Evolutionary conservation across 2,113 vertebrate genomes (phyloP), one percentile per base, ranked within the genome.

Genomic region (Brachyhypopomus occidentalis): DNA sequence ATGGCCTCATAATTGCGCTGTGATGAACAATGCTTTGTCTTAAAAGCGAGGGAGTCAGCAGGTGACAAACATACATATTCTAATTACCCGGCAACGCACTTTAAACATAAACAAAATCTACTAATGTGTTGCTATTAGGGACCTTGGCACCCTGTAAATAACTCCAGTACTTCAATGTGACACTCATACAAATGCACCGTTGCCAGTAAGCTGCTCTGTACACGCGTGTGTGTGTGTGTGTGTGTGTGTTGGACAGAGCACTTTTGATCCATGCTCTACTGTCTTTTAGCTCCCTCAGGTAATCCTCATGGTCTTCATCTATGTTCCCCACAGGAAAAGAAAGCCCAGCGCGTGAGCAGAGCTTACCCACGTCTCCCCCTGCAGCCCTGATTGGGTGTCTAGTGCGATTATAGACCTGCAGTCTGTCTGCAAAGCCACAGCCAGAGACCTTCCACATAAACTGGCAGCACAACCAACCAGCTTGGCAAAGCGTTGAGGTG

Each of bases 221-320:
- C 64, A 20, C 30, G 41, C 62, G 58, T 60, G n/a, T 30, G 52
- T 75, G 55, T 59, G 34, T 7, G 34, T 48, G 38, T 73, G 25
- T 30, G 52, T 75, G 55, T 59, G 34, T 7, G 34, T 59, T 27
- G 52, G 55, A 30, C 19, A 30, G 64, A 38, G 59, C 23, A 25
- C 77, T 86, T 72, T 84, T n/a, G 69, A 78, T 86, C 78, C 62
- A 19, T 81, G 78, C 45, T 86, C 78, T 41, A 83, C 73, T 78
- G n/a, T n/a, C n/a, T n/a, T n/a, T n/a, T n/a, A n/a, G n/a, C n/a
- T n/a, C 82, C 75, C 78, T 56, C 64, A 81, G 81, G 78, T 75
- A 81, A 81, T 78, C 64, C 25, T 75, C 62, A 48, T 78, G 60
- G 71, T 81, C 66, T 30, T 59, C 66, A 56, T 59, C 62, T 58